phyloP scores from a whole-genome alignment of 2,113 vertebrate species.

The Notarius quadriscutis region DNA sequence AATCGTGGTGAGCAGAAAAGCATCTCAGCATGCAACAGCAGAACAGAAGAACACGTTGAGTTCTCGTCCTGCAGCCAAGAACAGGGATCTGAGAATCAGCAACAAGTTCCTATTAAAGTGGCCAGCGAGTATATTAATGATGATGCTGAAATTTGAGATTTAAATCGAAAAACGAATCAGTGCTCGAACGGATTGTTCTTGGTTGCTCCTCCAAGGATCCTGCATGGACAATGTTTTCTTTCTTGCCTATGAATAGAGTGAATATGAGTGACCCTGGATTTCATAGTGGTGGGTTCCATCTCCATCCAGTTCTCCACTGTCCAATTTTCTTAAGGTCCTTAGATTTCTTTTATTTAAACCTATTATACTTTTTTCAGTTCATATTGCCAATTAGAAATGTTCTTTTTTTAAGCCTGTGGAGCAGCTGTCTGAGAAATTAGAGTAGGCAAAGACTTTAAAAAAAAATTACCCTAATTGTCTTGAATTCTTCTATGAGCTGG shows the following conservation, averaged over 20 bases:
- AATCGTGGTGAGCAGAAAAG: no score
- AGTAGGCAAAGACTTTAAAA: neutral
- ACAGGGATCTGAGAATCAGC: no score
- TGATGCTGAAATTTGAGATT: no score
- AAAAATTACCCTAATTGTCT: conserved; percentile 4
- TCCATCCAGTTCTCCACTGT: conserved; percentile 20
- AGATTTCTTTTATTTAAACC: conserved; percentile 33
- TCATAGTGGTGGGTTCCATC: conserved; percentile 13
- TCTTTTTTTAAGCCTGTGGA: neutral
- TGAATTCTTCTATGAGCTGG: neutral
- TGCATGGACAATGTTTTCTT: conserved; percentile 2
- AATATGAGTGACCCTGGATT: conserved; percentile 37
- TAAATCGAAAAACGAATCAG: neutral
- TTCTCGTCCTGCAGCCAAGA: no score
- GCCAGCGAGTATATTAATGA: no score
- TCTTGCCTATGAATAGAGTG: conserved; percentile 36
- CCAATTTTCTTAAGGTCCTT: conserved; percentile 32
- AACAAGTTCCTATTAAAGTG: no score
- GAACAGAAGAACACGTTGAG: no score
- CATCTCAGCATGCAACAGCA: no score
- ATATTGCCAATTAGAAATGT: conserved; percentile 25
- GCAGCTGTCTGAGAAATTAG: neutral
- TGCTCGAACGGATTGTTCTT: conserved; percentile 17
- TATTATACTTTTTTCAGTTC: conserved; percentile 16
- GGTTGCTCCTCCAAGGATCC: conserved; percentile 40